These are phyloP conservation scores for Fragum sueziense DNA, from an alignment of 2,888 invertebrate genomes.

Conservation along the genomic window DNA sequence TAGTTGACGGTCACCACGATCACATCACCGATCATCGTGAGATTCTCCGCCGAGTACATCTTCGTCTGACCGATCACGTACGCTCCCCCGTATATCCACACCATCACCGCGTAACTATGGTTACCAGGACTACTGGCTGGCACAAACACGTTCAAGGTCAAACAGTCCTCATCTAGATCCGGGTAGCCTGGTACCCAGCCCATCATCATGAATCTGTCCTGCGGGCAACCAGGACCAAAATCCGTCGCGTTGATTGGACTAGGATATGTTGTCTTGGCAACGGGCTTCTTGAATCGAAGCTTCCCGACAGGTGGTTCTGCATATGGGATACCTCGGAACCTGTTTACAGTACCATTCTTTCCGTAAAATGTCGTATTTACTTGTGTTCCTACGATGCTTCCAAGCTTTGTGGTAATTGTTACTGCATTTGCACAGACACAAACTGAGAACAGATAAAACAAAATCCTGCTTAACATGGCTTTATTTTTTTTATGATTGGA, in stretches of 20 bases:
- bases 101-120: conserved; percentile 46
- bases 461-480: too few species aligned
- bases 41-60: conserved; percentile 62
- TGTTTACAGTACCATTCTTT: conserved; percentile 34
- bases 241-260: conserved; percentile 50
- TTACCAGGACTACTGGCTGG: conserved; percentile 34
- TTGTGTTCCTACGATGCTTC: conserved; percentile 40
- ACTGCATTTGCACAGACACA: not conserved
- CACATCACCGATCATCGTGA: conserved; percentile 57
- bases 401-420: conserved; percentile 18
- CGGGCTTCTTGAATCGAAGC: conserved; percentile 61
- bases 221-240: conserved; percentile 61
- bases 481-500: too few species aligned
- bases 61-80: conserved; percentile 61
- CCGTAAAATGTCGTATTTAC: conserved; percentile 39
- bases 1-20: conserved; percentile 70
- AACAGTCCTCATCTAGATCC: conserved; percentile 66
- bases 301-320: conserved; percentile 65
- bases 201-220: conserved; percentile 50
- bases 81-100: conserved; percentile 66
- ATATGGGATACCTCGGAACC: conserved; percentile 66
- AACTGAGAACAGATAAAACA: not conserved
- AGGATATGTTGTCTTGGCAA: conserved; percentile 29
- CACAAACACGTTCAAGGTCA: conserved; percentile 66
- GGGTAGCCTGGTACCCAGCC: conserved; percentile 51